Evolutionary conservation across 1,140 invertebrate genomes (phyloP), one percentile per base, ranked within the genome.

Genomic region (Bombus pascuorum): DNA sequence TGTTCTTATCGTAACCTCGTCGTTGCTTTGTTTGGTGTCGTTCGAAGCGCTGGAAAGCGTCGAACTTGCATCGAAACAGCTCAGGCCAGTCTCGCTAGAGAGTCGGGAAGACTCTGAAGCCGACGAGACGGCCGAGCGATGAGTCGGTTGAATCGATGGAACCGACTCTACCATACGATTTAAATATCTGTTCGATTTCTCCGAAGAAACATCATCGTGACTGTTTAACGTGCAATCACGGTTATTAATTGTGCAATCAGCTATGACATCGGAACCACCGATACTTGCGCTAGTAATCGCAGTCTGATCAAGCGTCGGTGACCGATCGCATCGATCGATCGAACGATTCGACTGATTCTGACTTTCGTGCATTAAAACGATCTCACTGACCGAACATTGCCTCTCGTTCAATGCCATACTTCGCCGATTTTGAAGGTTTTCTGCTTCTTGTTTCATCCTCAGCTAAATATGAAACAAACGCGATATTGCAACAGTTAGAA

Each of bases 1-100:
- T 0, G 96, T 96, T 75, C 95, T 94, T 81, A 96, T 96, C 25
- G 96, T 93, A 12, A 95, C 94, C 85, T 96, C 95, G 80, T 96
- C 95, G 70, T 95, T 95, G 74, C 93, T 94, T 78, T 94, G 94
- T 47, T 93, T 94, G 0, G 93, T 94, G 12, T 94, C 93, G 12
- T 91, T 94, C 15, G 94, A 95, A 9, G 86, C 89, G 73, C 91
- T 93, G 2, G 94, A 95, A 25, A 93, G 91, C 65, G 91, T 94
- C 10, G 94, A 94, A 59, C 92, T 90, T 6, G 92, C 88, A 34
- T 94, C 94, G 39, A 91, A 81, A 37, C 89, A 93, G 32, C 85
- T 88, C 9, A 90, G 83, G 66, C 83, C 77, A 82, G 80, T 76
- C 68, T 94, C 93, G 39, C 90, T 85, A 9, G 87, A 91, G 68